A percentile compares a stretch with the other conserved stretches of the same genome.
phyloP scores from a whole-genome alignment of 2,888 invertebrate species.

The Coenonympha glycerion region DNA sequence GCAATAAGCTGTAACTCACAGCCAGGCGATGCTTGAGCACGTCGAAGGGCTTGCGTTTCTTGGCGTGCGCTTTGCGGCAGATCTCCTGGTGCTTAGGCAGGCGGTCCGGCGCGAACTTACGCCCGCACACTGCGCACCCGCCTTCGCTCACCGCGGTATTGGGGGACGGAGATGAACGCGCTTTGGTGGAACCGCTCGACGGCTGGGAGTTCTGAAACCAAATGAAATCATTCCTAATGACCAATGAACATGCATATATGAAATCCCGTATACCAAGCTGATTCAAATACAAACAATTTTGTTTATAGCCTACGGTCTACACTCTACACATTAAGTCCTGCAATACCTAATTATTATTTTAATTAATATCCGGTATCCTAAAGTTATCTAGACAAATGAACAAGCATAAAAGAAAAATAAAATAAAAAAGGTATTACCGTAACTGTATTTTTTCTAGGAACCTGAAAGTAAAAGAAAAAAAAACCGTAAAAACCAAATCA shows the following conservation, averaged over 20 bases:
- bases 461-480: slow-evolving; percentile 36
- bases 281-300: too few relatives aligned
- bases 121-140: slow-evolving; percentile 84
- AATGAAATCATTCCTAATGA: too few relatives aligned
- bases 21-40: slow-evolving; percentile 89
- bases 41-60: slow-evolving; percentile 94
- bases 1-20: slow-evolving; percentile 52
- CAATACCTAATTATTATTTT: too few relatives aligned
- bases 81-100: slow-evolving; percentile 88
- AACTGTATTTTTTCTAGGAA: slow-evolving; percentile 38
- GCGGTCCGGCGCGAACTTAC: slow-evolving; percentile 88
- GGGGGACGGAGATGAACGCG: slow-evolving; percentile 17
- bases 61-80: slow-evolving; percentile 84
- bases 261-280: not conserved
- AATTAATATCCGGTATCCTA: too few relatives aligned
- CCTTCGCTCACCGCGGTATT: slow-evolving; percentile 31
- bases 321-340: too few relatives aligned
- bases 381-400: too few relatives aligned
- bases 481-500: slow-evolving; percentile 21
- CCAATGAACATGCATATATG: too few relatives aligned
- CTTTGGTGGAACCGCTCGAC: slow-evolving; percentile 21
- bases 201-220: slow-evolving; percentile 26
- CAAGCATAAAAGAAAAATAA: slow-evolving; percentile 1
- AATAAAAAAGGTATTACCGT: slow-evolving; percentile 36
- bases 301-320: too few relatives aligned